Evolutionary conservation across 1,140 invertebrate genomes (phyloP), one percentile per base, ranked within the genome.

Genomic region (Musca domestica): DNA sequence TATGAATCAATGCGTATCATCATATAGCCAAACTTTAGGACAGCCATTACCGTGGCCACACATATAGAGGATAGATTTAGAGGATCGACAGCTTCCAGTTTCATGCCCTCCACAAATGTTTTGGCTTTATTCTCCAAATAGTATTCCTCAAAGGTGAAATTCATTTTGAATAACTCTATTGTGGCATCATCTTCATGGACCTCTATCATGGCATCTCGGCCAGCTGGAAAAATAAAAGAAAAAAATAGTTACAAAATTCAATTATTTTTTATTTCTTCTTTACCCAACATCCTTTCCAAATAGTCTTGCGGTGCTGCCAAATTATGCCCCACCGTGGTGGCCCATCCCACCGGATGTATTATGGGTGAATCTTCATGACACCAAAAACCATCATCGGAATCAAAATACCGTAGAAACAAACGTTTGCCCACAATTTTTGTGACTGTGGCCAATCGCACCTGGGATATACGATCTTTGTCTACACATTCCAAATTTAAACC

Each of bases 1-100:
- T 95, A 95, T 61, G 91, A 93, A 79, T 98, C 95, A 72, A 97
- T 95, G 64, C 93, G 87, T 70, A 98, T 95, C 95, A 99, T 98
- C 76, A 98, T 89, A 77, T 96, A 98, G 64, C 94, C 92, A 77
- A 95, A 91, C 68, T 92, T 89, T 9, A 98, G 82, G 46, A 97
- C 94, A 81, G 94, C 92, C 89, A 94, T 96, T 7, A 99, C 91
- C 0, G 95, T 97, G 1, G 95, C 95, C 0, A 95, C 95, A 83
- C 95, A 98, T 64, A 98, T 95, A 0, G 94, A 90, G 1, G 94
- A 95, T 10, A 98, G 83, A 83, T 98, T 98, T 0, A 98, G 83
- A 0, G 96, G 96, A 86, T 99, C 96, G 56, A 98, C 95, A 0
- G 95, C 95, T 85, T 98, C 96, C 23, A 99, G 82, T 81, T 98